phyloP scores from a whole-genome alignment of 2,113 vertebrate species.

The Lutjanus erythropterus region DNA sequence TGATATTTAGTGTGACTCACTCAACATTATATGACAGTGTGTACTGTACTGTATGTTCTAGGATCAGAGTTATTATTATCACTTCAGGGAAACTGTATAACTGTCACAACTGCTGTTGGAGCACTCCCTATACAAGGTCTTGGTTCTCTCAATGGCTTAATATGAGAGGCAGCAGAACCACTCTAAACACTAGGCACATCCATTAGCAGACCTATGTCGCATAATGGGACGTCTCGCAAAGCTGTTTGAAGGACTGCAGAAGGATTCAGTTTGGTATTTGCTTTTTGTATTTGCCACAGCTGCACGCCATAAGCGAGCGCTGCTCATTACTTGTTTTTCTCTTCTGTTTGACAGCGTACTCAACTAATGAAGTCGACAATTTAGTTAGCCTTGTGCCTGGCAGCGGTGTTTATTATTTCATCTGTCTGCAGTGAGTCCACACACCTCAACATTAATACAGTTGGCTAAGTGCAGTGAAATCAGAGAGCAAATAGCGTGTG shows the following conservation, averaged over 20 bases:
- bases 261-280: not conserved
- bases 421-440: constrained; percentile 1
- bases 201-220: not conserved
- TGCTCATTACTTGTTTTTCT: not conserved
- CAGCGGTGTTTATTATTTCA: constrained; percentile 4
- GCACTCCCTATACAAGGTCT: not conserved
- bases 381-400: not conserved
- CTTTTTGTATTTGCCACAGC: not conserved
- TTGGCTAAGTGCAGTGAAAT: not conserved
- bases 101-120: not conserved
- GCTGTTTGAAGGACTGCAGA: not conserved
- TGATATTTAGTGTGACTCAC: not conserved
- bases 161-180: not conserved
- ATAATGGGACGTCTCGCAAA: not conserved
- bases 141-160: not conserved
- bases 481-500: not conserved
- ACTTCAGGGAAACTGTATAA: not conserved
- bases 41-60: not conserved
- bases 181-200: not conserved
- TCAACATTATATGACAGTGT: not conserved
- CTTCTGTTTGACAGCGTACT: not conserved
- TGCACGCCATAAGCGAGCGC: not conserved
- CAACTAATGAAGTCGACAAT: not conserved
- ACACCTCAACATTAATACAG: not conserved
- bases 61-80: not conserved